Evolutionary conservation across 2,113 vertebrate genomes (phyloP).

Genomic region (Brachionichthys hirsutus): DNA sequence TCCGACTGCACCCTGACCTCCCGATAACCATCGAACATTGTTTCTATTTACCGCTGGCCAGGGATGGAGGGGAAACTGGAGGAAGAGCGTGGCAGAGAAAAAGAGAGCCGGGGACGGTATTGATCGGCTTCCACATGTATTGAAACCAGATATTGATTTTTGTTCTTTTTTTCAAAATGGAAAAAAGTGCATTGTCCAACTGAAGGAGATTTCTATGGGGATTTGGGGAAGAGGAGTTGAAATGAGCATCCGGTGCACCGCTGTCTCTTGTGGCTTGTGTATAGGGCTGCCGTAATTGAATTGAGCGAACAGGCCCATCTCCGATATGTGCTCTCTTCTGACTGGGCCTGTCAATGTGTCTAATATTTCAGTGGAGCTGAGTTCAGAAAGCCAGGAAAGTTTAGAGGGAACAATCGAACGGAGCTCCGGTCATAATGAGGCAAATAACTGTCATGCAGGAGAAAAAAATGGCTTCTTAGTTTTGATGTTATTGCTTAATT

Average conservation of each 20-base stretch:
- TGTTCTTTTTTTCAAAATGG: slow-evolving; percentile 79
- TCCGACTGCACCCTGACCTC: slow-evolving; percentile 76
- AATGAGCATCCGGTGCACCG: slow-evolving; percentile 78
- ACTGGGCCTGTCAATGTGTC: slow-evolving; percentile 49
- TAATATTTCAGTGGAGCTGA: slow-evolving; percentile 49
- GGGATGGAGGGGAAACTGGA: slow-evolving; percentile 58
- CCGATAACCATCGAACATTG: slow-evolving; percentile 80
- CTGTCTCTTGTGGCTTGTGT: slow-evolving; percentile 77
- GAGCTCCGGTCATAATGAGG: slow-evolving; percentile 6
- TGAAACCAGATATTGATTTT: slow-evolving; percentile 87
- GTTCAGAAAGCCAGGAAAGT: slow-evolving; percentile 31
- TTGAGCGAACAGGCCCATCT: slow-evolving; percentile 69
- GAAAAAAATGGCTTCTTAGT: not conserved
- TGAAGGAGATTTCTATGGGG: slow-evolving; percentile 82
- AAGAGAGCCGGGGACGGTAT: slow-evolving; percentile 65
- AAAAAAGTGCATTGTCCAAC: slow-evolving; percentile 80
- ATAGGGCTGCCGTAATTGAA: slow-evolving; percentile 80
- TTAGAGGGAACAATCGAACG: slow-evolving; percentile 16
- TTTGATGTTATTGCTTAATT: not conserved
- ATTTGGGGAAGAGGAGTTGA: slow-evolving; percentile 79
- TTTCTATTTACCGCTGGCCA: slow-evolving; percentile 79
- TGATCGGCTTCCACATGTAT: slow-evolving; percentile 79
- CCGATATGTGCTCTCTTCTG: slow-evolving; percentile 59
- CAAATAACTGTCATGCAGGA: not conserved
- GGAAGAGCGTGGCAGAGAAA: slow-evolving; percentile 61